phyloP scores from a whole-genome alignment of 2,113 vertebrate genomes.

The Cairina moschata region DNA sequence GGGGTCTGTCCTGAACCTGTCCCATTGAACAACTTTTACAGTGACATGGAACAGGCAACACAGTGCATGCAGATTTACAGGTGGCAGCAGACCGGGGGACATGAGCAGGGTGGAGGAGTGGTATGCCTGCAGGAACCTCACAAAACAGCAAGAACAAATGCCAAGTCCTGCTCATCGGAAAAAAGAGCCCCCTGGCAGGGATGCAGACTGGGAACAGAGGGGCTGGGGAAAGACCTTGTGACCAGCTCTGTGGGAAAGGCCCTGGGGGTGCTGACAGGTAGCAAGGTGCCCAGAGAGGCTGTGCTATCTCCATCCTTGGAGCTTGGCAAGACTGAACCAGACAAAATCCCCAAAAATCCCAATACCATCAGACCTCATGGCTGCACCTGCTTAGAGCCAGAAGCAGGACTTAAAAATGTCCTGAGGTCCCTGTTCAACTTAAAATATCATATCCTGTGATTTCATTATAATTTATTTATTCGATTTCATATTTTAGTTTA shows the following conservation, averaged over 20 bases:
- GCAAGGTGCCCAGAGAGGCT: background rate
- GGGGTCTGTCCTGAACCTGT: background rate
- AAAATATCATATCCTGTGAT: background rate
- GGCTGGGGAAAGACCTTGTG: no score
- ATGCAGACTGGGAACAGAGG: background rate
- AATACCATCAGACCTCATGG: background rate
- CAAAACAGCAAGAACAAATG: no score
- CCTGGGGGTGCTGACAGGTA: background rate
- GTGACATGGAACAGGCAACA: background rate
- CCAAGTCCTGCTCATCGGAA: rapidly evolving
- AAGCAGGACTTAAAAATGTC: background rate
- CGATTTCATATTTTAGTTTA: background rate
- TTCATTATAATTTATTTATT: background rate
- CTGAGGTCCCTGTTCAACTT: background rate
- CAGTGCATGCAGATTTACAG: background rate
- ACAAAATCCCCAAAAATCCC: background rate
- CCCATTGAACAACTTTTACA: background rate
- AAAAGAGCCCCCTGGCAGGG: background rate
- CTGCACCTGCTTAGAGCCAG: background rate
- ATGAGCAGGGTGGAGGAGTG: background rate
- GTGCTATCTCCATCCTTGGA: background rate
- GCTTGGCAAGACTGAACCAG: background rate
- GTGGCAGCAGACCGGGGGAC: background rate
- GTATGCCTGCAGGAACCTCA: background rate
- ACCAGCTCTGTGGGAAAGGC: background rate